These are phyloP conservation scores for Ganaspis brasiliensis DNA, from an alignment of 2,888 invertebrate genomes.

Conservation along the genomic window DNA sequence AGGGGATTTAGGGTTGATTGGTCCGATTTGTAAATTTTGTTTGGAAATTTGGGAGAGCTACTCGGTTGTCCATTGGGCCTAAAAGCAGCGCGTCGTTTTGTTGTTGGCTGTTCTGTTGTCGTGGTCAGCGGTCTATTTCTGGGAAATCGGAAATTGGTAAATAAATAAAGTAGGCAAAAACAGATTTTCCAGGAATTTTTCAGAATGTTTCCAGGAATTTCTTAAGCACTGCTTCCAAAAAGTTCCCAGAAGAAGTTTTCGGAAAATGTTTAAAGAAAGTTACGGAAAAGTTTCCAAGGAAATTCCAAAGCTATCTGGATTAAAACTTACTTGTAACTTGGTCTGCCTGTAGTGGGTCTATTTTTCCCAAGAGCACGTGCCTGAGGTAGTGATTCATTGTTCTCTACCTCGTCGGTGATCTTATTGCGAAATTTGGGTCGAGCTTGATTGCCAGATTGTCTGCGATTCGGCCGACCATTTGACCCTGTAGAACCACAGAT, in stretches of 20 bases:
- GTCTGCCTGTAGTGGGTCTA: conserved; percentile 75
- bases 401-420: conserved; percentile 73
- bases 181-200: too few species aligned
- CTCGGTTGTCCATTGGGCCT: conserved; percentile 85
- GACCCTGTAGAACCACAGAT: conserved; percentile 55
- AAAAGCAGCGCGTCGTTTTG: conserved; percentile 84
- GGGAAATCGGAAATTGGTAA: conserved; percentile 23
- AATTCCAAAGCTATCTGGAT: too few species aligned
- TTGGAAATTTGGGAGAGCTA: conserved; percentile 78
- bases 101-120: conserved; percentile 72
- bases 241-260: too few species aligned
- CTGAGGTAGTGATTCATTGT: conserved; percentile 65
- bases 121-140: conserved; percentile 69
- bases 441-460: conserved; percentile 63
- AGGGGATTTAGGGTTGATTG: conserved; percentile 81
- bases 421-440: conserved; percentile 78
- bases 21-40: conserved; percentile 65
- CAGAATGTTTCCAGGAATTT: too few species aligned
- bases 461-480: conserved; percentile 70
- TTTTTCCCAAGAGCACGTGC: conserved; percentile 68
- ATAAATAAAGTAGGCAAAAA: too few species aligned
- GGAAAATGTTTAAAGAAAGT: too few species aligned
- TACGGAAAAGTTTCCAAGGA: too few species aligned
- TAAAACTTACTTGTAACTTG: conserved; percentile 80
- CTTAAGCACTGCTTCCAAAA: too few species aligned